These are phyloP conservation scores for Thamnaconus septentrionalis DNA, from an alignment of 2,113 vertebrate genomes.

Conservation along the genomic window DNA sequence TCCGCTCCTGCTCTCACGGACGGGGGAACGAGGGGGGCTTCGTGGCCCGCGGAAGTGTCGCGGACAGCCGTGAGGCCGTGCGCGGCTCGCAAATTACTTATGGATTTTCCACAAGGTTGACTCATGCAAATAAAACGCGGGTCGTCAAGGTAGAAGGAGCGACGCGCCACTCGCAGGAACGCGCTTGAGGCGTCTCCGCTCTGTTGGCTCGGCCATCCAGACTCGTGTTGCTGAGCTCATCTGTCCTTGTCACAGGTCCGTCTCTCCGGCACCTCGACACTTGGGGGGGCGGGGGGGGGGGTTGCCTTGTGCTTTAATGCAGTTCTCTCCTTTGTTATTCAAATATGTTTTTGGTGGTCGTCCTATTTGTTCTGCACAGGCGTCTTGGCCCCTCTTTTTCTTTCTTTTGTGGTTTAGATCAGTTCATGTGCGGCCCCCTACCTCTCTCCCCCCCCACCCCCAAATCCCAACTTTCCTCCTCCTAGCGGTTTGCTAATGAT, in stretches of 20 bases:
- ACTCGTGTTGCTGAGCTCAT: slow-evolving; percentile 49
- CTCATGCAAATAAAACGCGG: slow-evolving; percentile 69
- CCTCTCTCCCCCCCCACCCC: slow-evolving; percentile 10
- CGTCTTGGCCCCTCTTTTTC: too few species aligned
- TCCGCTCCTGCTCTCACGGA: too few species aligned
- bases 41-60: too few species aligned
- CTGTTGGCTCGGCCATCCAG: slow-evolving; percentile 41
- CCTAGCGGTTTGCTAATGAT: slow-evolving; percentile 54
- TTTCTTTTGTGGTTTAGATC: not conserved
- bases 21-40: too few species aligned
- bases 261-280: slow-evolving; percentile 16
- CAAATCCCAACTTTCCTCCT: not conserved
- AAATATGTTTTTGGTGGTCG: too few species aligned
- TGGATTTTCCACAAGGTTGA: slow-evolving; percentile 73
- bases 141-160: slow-evolving; percentile 64
- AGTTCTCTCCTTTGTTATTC: not conserved
- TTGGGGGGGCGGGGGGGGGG: not conserved
- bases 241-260: slow-evolving; percentile 50
- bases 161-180: slow-evolving; percentile 38
- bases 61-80: slow-evolving; percentile 4
- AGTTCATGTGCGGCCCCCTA: slow-evolving; percentile 11
- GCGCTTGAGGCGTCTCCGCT: slow-evolving; percentile 41
- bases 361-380: too few species aligned
- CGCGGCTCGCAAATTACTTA: slow-evolving; percentile 63
- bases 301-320: too few species aligned